phyloP scores from a whole-genome alignment of 2,888 invertebrate genomes.

The Spialia ferax region DNA sequence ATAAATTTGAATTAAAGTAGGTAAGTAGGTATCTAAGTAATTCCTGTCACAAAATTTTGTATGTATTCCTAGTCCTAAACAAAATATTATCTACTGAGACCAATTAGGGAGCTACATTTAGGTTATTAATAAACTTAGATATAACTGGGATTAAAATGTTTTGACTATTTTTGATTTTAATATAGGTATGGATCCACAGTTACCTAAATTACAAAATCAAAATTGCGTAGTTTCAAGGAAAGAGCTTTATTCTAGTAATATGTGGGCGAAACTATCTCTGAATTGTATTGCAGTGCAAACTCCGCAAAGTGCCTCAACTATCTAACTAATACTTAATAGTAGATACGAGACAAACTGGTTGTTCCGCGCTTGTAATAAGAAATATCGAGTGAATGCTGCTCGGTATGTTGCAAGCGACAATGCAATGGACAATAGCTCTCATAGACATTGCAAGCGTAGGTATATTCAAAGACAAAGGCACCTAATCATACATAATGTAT shows the following conservation, averaged over 20 bases:
- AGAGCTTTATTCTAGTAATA: conserved; percentile 20
- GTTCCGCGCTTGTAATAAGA: conserved; percentile 36
- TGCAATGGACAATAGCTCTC: conserved; percentile 57
- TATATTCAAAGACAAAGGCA: conserved; percentile 48
- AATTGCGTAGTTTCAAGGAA: conserved; percentile 40
- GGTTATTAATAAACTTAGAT: too few species aligned
- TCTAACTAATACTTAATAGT: too few species aligned
- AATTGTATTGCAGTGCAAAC: conserved; percentile 22
- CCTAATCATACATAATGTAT: conserved; percentile 35
- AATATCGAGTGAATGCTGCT: conserved; percentile 1
- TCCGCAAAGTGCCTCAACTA: neutral
- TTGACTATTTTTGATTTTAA: too few species aligned
- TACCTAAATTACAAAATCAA: conserved; percentile 9
- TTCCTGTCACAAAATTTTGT: too few species aligned
- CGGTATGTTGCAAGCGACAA: conserved; percentile 10
- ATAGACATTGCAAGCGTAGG: conserved; percentile 58
- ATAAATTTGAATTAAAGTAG: too few species aligned
- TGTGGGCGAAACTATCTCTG: conserved; percentile 47
- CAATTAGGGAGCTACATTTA: too few species aligned
- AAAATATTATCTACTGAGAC: too few species aligned
- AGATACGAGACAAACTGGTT: conserved; percentile 9
- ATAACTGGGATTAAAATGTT: too few species aligned
- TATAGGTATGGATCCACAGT: conserved; percentile 9
- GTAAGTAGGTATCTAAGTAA: too few species aligned
- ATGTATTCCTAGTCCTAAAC: too few species aligned